phyloP scores from a whole-genome alignment of 2,888 invertebrate species.

The Drosophila hamatofila region DNA sequence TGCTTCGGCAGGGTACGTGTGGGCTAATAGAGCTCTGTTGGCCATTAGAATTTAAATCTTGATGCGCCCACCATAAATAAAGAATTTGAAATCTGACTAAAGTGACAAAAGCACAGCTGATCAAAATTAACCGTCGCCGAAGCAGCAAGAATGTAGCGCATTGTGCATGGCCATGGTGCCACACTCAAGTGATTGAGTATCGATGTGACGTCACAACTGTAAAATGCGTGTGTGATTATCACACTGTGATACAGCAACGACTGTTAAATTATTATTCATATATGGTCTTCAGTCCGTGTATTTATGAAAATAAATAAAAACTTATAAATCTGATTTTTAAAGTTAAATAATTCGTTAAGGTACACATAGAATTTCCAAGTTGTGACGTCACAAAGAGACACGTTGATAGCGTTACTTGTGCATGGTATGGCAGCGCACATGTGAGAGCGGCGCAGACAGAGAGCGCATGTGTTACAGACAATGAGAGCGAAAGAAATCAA shows the following conservation, averaged over 20 bases:
- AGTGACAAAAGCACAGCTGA: conserved; percentile 41
- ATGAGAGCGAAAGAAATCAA: conserved; percentile 1
- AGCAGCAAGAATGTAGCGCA: conserved; percentile 28
- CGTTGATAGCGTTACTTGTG: conserved; percentile 1
- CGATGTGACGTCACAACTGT: conserved; percentile 36
- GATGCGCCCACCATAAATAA: conserved; percentile 54
- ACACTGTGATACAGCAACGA: too few species aligned
- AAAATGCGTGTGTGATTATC: not conserved
- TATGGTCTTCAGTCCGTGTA: rapidly evolving
- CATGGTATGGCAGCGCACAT: conserved; percentile 9
- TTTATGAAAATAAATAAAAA: not conserved
- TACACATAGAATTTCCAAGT: too few species aligned
- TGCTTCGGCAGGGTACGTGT: conserved; percentile 22
- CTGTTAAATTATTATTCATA: not conserved
- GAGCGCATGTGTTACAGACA: conserved; percentile 5
- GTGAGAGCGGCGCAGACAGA: conserved; percentile 8
- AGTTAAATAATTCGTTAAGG: too few species aligned
- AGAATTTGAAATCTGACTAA: conserved; percentile 31
- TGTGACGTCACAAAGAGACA: conserved; percentile 16
- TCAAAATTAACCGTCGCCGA: conserved; percentile 4
- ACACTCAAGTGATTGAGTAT: not conserved
- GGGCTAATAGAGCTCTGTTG: conserved; percentile 16
- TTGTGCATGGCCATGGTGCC: not conserved
- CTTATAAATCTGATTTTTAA: not conserved
- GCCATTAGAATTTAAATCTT: conserved; percentile 49